Evolutionary conservation across 2,113 vertebrate genomes (phyloP), one percentile per base, ranked within the genome.

Genomic region (Channa argus): DNA sequence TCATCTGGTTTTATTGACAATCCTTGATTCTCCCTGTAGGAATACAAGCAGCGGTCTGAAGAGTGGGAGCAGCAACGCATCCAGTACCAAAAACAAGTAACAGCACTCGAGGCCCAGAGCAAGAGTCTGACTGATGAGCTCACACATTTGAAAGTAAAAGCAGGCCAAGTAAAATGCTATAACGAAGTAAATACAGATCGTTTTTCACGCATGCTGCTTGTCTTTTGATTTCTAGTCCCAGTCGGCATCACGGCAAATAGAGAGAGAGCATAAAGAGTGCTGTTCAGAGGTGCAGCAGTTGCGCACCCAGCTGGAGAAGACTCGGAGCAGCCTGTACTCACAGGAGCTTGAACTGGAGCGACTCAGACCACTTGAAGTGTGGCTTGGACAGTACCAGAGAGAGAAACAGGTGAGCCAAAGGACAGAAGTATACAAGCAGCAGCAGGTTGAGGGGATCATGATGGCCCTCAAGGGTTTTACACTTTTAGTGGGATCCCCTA

Each of bases 41-140:
- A 97, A 55, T 95, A 95, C 52, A 93, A 91, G 11, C 93, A 95
- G 58, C 95, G 86, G 68, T 96, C 96, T 6, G 80, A 92, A 24
- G 94, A 97, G 66, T 97, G 96, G 96, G 96, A 98, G 89, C 95
- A 96, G 87, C 96, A 97, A 86, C 90, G 92, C n/a, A 54, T 94
- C 73, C 92, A 86, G 85, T 94, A 96, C 92, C 96, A 96, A 83
- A 95, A 95, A 84, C 96, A 97, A 88, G 88, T 97, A 68, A 87
- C 92, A 24, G 93, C 91, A 0, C 90, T 98, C 91, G 96, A 98
- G 84, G 92, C 94, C 0, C 96, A 97, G 84, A 96, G 96, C 82
- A 96, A 94, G 79, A 94, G 91, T 24, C 88, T 99, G 80, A 92
- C 92, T 24, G 95, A 98, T 71, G 95, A 97, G 68, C 95, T 94